Conservation (phyloP, 1,140 invertebrate genomes). For the Melitaea cinxia region DNA sequence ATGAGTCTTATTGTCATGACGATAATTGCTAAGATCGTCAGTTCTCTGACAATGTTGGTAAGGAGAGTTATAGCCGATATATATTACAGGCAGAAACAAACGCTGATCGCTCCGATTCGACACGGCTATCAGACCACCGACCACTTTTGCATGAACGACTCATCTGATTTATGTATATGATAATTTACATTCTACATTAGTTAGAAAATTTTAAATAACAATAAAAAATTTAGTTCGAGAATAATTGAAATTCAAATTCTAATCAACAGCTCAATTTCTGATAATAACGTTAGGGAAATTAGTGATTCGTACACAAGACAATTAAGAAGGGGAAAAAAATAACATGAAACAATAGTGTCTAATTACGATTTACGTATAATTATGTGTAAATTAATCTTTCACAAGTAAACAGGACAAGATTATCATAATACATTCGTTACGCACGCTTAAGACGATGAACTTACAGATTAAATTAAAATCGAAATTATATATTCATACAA, state of each 20-base stretch:
- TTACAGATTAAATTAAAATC: too few species aligned
- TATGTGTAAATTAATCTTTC: slow-evolving; percentile 1
- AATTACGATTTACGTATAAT: slow-evolving; percentile 1
- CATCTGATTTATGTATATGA: slow-evolving; percentile 44
- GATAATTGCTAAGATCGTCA: not conserved
- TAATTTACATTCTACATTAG: slow-evolving; percentile 33
- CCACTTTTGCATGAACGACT: slow-evolving; percentile 26
- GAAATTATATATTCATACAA: not conserved
- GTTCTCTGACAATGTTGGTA: slow-evolving; percentile 4
- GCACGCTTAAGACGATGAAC: not conserved
- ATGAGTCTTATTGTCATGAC: not conserved
- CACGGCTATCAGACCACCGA: slow-evolving; percentile 49
- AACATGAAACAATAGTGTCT: not conserved
- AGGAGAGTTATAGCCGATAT: slow-evolving; percentile 23
- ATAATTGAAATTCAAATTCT: not conserved
- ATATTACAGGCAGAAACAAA: slow-evolving; percentile 58
- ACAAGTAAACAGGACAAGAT: slow-evolving; percentile 1
- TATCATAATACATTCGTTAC: not conserved
- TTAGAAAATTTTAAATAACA: not conserved
- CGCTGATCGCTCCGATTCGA: slow-evolving; percentile 59
- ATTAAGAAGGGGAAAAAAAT: not conserved
- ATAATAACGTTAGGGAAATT: too few species aligned
- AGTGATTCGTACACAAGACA: not conserved
- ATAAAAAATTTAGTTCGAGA: too few species aligned
- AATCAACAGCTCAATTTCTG: too few species aligned